These are phyloP conservation scores for Festucalex cinctus DNA, from an alignment of 2,113 vertebrate species.

Conservation along the genomic window DNA sequence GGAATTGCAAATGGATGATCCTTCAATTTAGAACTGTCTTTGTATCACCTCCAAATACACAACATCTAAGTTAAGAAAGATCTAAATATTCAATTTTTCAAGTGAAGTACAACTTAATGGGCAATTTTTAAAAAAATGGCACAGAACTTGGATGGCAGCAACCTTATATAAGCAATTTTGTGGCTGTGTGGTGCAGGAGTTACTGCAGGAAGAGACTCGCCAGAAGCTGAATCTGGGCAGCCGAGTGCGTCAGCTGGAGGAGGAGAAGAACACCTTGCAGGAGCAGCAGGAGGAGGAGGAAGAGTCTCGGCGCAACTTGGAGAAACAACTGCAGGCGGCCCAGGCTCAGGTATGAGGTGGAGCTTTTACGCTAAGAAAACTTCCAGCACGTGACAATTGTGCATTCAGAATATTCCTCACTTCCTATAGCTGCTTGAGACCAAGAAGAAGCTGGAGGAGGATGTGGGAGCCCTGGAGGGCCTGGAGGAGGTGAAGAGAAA, in stretches of 20 bases:
- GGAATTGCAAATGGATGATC: background rate
- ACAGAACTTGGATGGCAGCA: background rate
- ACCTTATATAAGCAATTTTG: slow-evolving; percentile 14
- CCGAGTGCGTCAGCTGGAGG: slow-evolving; percentile 91
- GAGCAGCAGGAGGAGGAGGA: slow-evolving; percentile 98
- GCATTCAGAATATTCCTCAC: background rate
- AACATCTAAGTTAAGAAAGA: background rate
- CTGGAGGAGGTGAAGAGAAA: slow-evolving; percentile 92
- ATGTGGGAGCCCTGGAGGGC: slow-evolving; percentile 84
- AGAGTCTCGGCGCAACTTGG: slow-evolving; percentile 85
- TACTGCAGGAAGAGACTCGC: slow-evolving; percentile 93
- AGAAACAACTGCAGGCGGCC: slow-evolving; percentile 85
- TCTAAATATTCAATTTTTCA: background rate
- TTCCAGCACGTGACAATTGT: background rate
- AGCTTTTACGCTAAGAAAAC: background rate
- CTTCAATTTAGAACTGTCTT: background rate
- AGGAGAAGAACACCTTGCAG: slow-evolving; percentile 87
- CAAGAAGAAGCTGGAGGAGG: slow-evolving; percentile 95
- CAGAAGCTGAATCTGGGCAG: slow-evolving; percentile 94
- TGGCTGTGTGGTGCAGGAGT: slow-evolving; percentile 73
- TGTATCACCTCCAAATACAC: background rate
- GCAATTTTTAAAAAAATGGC: background rate
- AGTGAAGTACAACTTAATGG: background rate
- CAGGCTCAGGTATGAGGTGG: slow-evolving; percentile 84
- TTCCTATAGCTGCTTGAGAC: slow-evolving; percentile 80